Evolutionary conservation across 2,888 invertebrate genomes (phyloP).

Genomic region (Zeuzera pyrina): DNA sequence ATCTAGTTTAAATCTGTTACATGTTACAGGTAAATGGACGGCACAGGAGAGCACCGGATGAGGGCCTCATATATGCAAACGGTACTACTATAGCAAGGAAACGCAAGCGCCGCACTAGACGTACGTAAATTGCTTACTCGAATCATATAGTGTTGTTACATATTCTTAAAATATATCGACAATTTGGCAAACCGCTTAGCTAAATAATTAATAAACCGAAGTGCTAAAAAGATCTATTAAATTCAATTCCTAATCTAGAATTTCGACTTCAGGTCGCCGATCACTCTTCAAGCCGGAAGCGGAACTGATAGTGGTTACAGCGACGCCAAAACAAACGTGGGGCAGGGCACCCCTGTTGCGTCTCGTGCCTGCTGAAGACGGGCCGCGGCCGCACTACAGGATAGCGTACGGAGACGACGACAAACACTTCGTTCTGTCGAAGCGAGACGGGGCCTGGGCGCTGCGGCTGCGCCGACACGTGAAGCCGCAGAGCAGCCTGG

Average conservation of each 20-base stretch:
- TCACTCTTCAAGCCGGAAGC: constrained; percentile 50
- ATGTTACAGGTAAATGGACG: constrained; percentile 50
- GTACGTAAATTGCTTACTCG: constrained; percentile 32
- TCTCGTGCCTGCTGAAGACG: constrained; percentile 45
- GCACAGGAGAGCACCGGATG: constrained; percentile 53
- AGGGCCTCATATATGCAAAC: constrained; percentile 56
- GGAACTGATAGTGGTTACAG: constrained; percentile 45
- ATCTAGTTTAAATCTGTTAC: not conserved
- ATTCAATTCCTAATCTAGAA: too few species aligned
- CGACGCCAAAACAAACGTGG: constrained; percentile 48
- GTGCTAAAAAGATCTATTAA: not conserved
- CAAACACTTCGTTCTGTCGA: constrained; percentile 42
- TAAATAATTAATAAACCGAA: constrained; percentile 1
- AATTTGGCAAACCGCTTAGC: too few species aligned
- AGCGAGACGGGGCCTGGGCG: constrained; percentile 55
- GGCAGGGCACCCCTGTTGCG: constrained; percentile 51
- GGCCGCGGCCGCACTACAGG: constrained; percentile 50
- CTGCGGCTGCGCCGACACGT: constrained; percentile 43
- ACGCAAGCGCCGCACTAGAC: constrained; percentile 49
- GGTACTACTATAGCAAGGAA: constrained; percentile 54
- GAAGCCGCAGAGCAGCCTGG: constrained; percentile 21
- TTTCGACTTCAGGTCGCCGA: constrained; percentile 42
- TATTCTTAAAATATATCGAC: too few species aligned
- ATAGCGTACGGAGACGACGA: constrained; percentile 46
- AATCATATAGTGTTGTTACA: too few species aligned